These are phyloP conservation scores for Eulithis prunata DNA, from an alignment of 2,888 invertebrate genomes.

Conservation along the genomic window DNA sequence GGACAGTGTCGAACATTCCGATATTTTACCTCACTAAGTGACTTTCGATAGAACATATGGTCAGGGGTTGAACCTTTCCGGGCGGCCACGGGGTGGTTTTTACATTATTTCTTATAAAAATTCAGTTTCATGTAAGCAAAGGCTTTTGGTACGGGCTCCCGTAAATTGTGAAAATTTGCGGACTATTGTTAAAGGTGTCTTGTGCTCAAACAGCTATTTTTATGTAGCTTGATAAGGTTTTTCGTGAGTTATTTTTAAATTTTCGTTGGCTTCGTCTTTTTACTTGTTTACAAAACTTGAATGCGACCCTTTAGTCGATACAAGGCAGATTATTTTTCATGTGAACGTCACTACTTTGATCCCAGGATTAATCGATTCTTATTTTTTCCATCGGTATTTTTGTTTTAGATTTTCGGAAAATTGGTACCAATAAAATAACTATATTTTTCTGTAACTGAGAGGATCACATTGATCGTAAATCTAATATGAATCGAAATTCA, in stretches of 20 bases:
- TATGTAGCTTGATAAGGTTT: neutral
- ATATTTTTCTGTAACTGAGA: no score
- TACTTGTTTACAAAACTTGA: no score
- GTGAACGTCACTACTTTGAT: no score
- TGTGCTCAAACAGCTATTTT: conserved; percentile 6
- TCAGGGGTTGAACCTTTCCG: conserved; percentile 57
- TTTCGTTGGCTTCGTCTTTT: neutral
- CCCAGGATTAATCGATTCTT: no score
- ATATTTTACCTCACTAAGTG: conserved; percentile 68
- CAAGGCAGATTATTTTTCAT: no score
- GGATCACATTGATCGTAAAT: conserved; percentile 24
- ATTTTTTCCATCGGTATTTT: no score
- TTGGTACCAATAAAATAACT: no score
- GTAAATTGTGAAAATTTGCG: conserved; percentile 49
- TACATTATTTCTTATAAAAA: conserved; percentile 70
- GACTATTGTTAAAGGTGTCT: conserved; percentile 24
- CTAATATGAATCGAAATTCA: conserved; percentile 36
- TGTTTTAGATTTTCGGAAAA: no score
- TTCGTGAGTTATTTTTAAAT: neutral
- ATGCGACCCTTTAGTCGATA: no score
- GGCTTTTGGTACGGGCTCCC: conserved; percentile 44
- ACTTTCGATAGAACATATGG: conserved; percentile 79
- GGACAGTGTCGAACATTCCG: conserved; percentile 52
- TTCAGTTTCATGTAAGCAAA: conserved; percentile 53
- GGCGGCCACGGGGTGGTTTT: conserved; percentile 66